These are phyloP conservation scores for Clamator glandarius DNA, from an alignment of 2,797 vertebrate species.

Conservation along the genomic window DNA sequence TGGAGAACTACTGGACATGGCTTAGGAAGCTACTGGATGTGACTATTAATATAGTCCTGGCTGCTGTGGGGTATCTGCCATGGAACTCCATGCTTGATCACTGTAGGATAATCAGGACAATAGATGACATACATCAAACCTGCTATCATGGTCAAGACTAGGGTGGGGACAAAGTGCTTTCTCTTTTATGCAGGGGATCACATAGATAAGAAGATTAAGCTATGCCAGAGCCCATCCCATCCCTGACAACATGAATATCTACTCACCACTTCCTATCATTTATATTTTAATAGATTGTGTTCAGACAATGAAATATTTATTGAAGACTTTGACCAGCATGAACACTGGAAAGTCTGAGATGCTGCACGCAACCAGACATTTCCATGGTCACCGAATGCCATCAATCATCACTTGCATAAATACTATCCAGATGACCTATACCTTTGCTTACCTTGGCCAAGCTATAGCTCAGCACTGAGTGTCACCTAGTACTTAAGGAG, in stretches of 20 bases:
- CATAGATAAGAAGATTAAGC: background rate
- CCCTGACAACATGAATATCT: background rate
- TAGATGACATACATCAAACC: background rate
- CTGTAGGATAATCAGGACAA: accelerated
- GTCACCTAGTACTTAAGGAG: background rate
- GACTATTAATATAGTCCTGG: too few species aligned
- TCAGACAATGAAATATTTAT: background rate
- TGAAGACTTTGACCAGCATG: background rate
- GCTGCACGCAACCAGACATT: background rate
- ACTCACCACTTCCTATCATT: background rate
- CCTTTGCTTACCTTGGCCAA: background rate
- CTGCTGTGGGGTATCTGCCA: background rate
- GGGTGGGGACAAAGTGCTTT: background rate
- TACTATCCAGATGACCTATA: background rate
- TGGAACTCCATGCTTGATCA: background rate
- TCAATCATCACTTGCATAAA: background rate
- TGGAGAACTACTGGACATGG: background rate
- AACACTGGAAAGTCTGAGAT: background rate
- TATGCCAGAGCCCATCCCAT: background rate
- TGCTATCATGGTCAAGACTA: background rate
- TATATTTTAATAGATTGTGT: background rate
- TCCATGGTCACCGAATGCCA: background rate
- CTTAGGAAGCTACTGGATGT: background rate
- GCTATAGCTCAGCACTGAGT: background rate
- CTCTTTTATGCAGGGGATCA: background rate